phyloP scores from a whole-genome alignment of 2,797 vertebrate species.

The Epinephelus awoara region DNA sequence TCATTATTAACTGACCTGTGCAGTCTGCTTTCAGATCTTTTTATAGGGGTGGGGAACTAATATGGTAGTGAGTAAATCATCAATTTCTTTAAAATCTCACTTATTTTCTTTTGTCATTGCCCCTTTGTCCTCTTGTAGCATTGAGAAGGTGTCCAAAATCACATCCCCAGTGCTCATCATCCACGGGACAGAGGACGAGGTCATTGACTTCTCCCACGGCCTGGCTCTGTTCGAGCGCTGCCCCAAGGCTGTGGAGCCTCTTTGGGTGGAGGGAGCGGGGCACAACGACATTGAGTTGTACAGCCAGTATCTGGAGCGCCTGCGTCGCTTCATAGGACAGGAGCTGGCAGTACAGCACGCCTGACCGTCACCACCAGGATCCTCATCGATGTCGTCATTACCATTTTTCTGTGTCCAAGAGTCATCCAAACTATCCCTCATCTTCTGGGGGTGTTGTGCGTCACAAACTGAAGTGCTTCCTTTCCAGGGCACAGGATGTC shows the following conservation, averaged over 20 bases:
- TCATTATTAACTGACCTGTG: neutral
- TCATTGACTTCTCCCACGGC: conserved; percentile 96
- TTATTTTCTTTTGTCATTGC: neutral
- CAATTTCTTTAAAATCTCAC: neutral
- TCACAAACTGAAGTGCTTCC: conserved; percentile 7
- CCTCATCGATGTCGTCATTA: neutral
- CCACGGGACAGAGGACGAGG: conserved; percentile 95
- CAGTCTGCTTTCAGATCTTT: neutral
- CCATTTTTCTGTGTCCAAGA: conserved; percentile 10
- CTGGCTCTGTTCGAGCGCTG: conserved; percentile 95
- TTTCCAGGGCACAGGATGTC: conserved; percentile 5
- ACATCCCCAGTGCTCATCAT: conserved; percentile 95
- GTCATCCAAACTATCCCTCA: conserved; percentile 24
- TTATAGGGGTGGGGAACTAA: neutral
- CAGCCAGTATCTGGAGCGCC: conserved; percentile 96
- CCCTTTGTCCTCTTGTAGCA: conserved; percentile 79
- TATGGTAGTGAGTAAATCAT: neutral
- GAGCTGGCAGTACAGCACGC: conserved; percentile 89
- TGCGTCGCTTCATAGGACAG: conserved; percentile 93
- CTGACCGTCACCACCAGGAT: conserved; percentile 68
- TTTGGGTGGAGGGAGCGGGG: conserved; percentile 96
- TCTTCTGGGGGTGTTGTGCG: neutral
- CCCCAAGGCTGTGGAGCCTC: conserved; percentile 94
- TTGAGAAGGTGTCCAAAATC: conserved; percentile 96
- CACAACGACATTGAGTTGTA: conserved; percentile 98